Percentiles rank a stretch among this genome's conserved stretches.
phyloP scores from a whole-genome alignment of 2,113 vertebrate species.

The Elachura formosa region DNA sequence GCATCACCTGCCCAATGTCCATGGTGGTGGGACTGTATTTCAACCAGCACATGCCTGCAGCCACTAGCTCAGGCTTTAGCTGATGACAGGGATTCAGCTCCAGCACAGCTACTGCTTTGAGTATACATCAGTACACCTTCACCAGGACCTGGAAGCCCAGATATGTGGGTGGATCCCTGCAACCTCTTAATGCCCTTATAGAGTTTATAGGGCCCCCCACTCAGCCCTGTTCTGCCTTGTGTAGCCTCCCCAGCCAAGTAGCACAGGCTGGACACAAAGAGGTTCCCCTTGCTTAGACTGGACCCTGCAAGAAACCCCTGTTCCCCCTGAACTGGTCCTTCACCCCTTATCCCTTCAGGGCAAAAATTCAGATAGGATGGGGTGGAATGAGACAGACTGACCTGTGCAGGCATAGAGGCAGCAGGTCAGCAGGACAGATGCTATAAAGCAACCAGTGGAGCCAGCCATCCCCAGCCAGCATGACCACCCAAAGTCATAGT shows the following conservation, averaged over 20 bases:
- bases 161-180: not conserved
- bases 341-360: not conserved
- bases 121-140: not conserved
- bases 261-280: not conserved
- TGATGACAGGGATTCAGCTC: not conserved
- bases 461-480: slow-evolving; percentile 75
- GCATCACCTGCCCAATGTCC: not conserved
- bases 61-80: not conserved
- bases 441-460: slow-evolving; percentile 41
- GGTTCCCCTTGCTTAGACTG: not conserved
- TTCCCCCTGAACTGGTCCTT: not conserved
- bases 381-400: not conserved
- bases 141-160: not conserved
- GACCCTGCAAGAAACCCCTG: not conserved
- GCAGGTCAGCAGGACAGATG: slow-evolving; percentile 60
- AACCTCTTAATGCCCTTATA: fast-evolving
- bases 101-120: not conserved
- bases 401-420: slow-evolving; percentile 51
- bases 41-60: not conserved
- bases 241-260: not conserved
- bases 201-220: not conserved
- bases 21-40: not conserved
- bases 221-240: not conserved
- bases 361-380: not conserved
- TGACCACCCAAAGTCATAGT: slow-evolving; percentile 75